phyloP scores from a whole-genome alignment of 1,140 invertebrate genomes.

The Limonius californicus region DNA sequence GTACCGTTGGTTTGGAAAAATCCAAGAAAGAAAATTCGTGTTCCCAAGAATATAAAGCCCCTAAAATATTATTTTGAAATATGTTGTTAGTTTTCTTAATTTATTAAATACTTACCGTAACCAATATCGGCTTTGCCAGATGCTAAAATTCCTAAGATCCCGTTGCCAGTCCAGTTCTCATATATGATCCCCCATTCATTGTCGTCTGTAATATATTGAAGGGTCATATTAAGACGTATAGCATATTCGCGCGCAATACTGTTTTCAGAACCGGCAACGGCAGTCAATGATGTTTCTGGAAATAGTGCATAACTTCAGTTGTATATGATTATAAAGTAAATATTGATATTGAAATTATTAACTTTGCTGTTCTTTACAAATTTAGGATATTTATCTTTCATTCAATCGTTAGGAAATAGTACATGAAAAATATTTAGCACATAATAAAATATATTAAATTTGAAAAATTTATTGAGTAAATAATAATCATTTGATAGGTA shows the following conservation, averaged over 20 bases:
- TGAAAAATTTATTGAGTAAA: too few species aligned
- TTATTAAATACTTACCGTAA: constrained; percentile 41
- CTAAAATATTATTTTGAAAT: too few species aligned
- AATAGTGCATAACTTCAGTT: too few species aligned
- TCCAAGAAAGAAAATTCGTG: constrained; percentile 47
- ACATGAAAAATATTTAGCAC: too few species aligned
- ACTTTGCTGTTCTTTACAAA: too few species aligned
- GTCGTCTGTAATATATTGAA: constrained; percentile 50
- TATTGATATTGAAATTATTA: too few species aligned
- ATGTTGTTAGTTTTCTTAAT: not conserved
- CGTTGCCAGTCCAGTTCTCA: constrained; percentile 55
- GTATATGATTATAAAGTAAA: too few species aligned
- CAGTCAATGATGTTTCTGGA: too few species aligned
- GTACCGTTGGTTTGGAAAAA: constrained; percentile 51
- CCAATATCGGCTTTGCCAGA: constrained; percentile 57
- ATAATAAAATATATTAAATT: too few species aligned
- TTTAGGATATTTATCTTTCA: too few species aligned
- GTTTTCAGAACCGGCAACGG: constrained; percentile 51
- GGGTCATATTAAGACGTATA: constrained; percentile 51
- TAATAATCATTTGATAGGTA: too few species aligned
- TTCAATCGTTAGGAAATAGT: too few species aligned
- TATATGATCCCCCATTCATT: constrained; percentile 57
- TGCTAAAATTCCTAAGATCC: constrained; percentile 55
- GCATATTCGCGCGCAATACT: constrained; percentile 42
- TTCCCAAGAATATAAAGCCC: constrained; percentile 17